phyloP scores from a whole-genome alignment of 2,888 invertebrate species.

The Nasonia oneida region DNA sequence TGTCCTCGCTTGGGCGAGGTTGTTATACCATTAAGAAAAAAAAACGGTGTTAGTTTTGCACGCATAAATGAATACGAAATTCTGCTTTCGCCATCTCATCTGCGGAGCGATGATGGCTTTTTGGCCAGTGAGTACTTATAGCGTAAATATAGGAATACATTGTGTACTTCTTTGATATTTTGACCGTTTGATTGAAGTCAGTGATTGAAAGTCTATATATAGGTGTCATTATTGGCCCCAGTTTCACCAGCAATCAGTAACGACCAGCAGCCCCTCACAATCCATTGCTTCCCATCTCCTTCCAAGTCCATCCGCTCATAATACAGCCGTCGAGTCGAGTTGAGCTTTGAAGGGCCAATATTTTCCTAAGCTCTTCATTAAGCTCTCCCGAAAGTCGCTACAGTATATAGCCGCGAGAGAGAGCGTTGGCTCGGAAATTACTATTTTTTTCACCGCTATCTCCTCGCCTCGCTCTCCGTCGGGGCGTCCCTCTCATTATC shows the following conservation, averaged over 20 bases:
- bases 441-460: constrained; percentile 37
- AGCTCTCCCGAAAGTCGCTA: not conserved
- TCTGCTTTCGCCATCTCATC: constrained; percentile 15
- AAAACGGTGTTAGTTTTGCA: constrained; percentile 42
- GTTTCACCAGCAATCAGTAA: not conserved
- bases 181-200: not conserved
- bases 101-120: not conserved
- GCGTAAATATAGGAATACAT: not conserved
- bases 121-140: not conserved
- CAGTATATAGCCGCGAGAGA: not conserved
- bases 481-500: constrained; percentile 29
- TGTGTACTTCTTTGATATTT: not conserved
- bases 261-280: not conserved
- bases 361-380: constrained; percentile 15
- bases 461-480: not conserved
- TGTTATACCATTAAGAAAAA: constrained; percentile 34
- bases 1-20: constrained; percentile 33
- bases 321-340: not conserved
- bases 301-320: not conserved
- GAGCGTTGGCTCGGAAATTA: not conserved
- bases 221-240: not conserved
- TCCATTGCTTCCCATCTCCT: not conserved
- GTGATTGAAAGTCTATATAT: not conserved
- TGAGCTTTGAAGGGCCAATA: constrained; percentile 10
- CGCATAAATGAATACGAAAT: constrained; percentile 57